phyloP scores from a whole-genome alignment of 2,113 vertebrate species.

The Oriolus oriolus region DNA sequence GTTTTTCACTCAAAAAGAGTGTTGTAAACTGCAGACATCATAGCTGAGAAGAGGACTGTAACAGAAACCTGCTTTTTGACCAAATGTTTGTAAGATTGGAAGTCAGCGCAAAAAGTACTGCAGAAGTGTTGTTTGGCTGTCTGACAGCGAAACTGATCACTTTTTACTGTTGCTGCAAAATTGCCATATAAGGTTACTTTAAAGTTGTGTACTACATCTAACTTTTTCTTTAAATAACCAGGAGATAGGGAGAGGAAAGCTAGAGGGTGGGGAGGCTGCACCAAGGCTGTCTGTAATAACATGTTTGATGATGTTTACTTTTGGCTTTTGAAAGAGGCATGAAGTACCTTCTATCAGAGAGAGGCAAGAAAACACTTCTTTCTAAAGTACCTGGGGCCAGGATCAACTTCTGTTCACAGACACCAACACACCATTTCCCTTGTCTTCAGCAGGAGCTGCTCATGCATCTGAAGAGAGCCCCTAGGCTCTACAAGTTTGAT shows the following conservation, averaged over 20 bases:
- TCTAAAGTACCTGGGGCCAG: not conserved
- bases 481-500: not conserved
- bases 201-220: not conserved
- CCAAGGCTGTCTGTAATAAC: not conserved
- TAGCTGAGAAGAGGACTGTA: not conserved
- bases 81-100: not conserved
- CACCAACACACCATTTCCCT: not conserved
- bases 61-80: not conserved
- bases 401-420: not conserved
- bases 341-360: not conserved
- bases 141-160: slow-evolving; percentile 50
- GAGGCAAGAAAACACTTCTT: not conserved
- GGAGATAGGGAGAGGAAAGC: not conserved
- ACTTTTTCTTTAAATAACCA: slow-evolving; percentile 23
- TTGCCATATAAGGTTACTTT: slow-evolving; percentile 47
- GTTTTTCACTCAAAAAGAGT: not conserved
- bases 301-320: not conserved
- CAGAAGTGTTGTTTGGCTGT: slow-evolving; percentile 34
- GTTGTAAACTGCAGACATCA: not conserved
- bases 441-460: not conserved
- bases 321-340: not conserved
- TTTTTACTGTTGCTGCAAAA: slow-evolving; percentile 38
- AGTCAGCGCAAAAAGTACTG: not conserved
- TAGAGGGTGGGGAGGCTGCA: not conserved
- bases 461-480: not conserved